Base-by-base conservation (phyloP, 1,140 invertebrate species). In the Plectrocnemia conspersa region DNA sequence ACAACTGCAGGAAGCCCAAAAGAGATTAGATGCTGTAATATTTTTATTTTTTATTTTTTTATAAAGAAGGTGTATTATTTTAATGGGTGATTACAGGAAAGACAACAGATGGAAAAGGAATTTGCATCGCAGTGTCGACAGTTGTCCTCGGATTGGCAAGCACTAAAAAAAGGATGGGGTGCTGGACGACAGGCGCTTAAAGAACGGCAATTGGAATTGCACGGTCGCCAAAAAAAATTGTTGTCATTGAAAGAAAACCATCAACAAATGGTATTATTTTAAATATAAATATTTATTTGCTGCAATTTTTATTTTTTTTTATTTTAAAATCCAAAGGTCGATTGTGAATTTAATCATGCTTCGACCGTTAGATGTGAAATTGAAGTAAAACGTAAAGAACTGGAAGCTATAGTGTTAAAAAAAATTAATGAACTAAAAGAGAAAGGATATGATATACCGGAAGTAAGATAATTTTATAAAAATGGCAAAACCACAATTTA, bases 11-110 rank as follows among this genome's bases (percentile, higher is more conserved):
- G 65, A 75, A 63, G 79, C 79, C 1, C 71, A 82, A 40, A 75
- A 73, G 50, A 76, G 80, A 62, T 65, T 82, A 0, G 80, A 81
- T 63, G 73, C 78, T 70, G 80, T 82, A 56, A 50, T 52, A 49
- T 11, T 13, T 9, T 35, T 5, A 57, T 46, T 19, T 25, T 42
- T 42, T 42, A 50, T 22, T 42, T 1, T 18, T 4, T 40, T 40
- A 10, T 10, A 40, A 5, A 13, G 3, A 40, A 42, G 22, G 24
- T 42, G 9, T 22, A 22, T 42, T 21, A 3, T 40, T 19, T 47
- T 40, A 10, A 18, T 49, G 2, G 36, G 38, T 29, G 40, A 24
- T 35, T 15, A 22, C 22, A 75, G 73, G 79, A 81, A 63, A 75
- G 79, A 7, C 64, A 68, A 16, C 72, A 75, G 23, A 77, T 82